These are phyloP conservation scores for Ammodytes dubius DNA, from an alignment of 2,113 vertebrate species.

Conservation along the genomic window DNA sequence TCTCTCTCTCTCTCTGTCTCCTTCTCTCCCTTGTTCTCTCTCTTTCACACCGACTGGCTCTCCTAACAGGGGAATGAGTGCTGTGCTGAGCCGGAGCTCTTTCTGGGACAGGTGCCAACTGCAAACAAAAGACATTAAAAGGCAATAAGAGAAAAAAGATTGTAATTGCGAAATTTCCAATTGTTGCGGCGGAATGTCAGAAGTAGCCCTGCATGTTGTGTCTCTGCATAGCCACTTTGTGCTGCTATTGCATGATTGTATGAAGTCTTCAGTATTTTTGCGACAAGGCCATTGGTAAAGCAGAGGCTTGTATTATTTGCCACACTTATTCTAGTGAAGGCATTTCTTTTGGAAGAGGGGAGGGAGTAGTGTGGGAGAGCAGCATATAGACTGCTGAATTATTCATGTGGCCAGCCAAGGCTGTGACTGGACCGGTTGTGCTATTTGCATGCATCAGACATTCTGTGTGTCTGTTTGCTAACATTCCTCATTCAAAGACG, in stretches of 20 bases:
- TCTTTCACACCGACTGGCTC: conserved; percentile 66
- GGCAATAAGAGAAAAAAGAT: conserved; percentile 49
- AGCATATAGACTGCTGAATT: conserved; percentile 87
- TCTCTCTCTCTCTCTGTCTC: conserved; percentile 54
- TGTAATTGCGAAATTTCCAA: conserved; percentile 25
- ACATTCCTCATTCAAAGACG: conserved; percentile 94
- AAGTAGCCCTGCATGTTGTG: conserved; percentile 11
- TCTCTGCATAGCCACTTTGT: conserved; percentile 7
- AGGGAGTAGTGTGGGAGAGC: conserved; percentile 62
- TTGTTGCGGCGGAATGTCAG: conserved; percentile 32
- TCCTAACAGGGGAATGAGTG: conserved; percentile 75
- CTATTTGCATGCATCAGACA: conserved; percentile 92
- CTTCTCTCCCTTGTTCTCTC: conserved; percentile 66
- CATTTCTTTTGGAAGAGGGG: conserved; percentile 71
- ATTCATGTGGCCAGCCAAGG: conserved; percentile 88
- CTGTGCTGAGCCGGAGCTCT: conserved; percentile 83
- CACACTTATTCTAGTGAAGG: conserved; percentile 74
- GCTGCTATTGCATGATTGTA: conserved; percentile 17
- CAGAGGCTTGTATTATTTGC: conserved; percentile 68
- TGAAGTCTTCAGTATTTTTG: conserved; percentile 45
- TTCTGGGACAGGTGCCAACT: conserved; percentile 90
- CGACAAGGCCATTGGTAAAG: conserved; percentile 10
- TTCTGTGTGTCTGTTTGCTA: conserved; percentile 92
- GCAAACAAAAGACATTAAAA: conserved; percentile 87
- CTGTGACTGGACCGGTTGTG: conserved; percentile 85